A percentile compares a stretch with the other conserved stretches of the same genome.
These are phyloP conservation scores for Chrysolina haemoptera DNA, from an alignment of 2,888 invertebrate genomes.

Conservation along the genomic window DNA sequence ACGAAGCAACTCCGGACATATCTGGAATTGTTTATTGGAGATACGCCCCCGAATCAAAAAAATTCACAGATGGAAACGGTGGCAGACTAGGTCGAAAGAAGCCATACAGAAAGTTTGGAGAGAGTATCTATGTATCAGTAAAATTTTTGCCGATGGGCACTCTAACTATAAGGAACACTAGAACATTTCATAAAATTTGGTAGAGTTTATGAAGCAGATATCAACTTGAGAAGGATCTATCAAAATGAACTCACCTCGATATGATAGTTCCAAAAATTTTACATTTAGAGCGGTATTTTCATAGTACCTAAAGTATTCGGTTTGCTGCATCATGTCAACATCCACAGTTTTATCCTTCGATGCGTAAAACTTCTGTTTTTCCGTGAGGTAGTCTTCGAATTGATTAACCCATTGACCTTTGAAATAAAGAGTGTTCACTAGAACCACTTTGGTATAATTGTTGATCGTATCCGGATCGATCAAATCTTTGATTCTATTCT, in stretches of 20 bases:
- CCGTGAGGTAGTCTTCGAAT: conserved; percentile 53
- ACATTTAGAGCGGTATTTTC: conserved; percentile 57
- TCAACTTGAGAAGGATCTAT: not conserved
- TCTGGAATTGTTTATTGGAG: too few species aligned
- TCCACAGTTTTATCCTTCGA: conserved; percentile 49
- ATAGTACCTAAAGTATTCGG: conserved; percentile 57
- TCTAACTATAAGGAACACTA: too few species aligned
- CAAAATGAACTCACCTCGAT: conserved; percentile 52
- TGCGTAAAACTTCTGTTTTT: conserved; percentile 55
- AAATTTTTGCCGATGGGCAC: too few species aligned
- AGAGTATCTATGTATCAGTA: too few species aligned
- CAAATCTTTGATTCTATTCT: conserved; percentile 62
- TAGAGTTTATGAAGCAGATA: not conserved
- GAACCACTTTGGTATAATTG: conserved; percentile 56
- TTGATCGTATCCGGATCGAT: conserved; percentile 54
- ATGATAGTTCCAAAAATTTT: conserved; percentile 61
- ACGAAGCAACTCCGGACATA: too few species aligned
- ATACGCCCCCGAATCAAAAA: too few species aligned
- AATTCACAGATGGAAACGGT: too few species aligned
- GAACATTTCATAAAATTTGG: not conserved
- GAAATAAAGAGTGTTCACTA: conserved; percentile 66
- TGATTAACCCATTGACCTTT: conserved; percentile 59
- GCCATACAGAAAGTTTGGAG: too few species aligned
- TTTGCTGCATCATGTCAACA: conserved; percentile 60
- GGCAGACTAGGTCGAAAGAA: too few species aligned